These are phyloP conservation scores for Dasyornis broadbenti DNA, from an alignment of 2,113 vertebrate genomes.

Conservation along the genomic window DNA sequence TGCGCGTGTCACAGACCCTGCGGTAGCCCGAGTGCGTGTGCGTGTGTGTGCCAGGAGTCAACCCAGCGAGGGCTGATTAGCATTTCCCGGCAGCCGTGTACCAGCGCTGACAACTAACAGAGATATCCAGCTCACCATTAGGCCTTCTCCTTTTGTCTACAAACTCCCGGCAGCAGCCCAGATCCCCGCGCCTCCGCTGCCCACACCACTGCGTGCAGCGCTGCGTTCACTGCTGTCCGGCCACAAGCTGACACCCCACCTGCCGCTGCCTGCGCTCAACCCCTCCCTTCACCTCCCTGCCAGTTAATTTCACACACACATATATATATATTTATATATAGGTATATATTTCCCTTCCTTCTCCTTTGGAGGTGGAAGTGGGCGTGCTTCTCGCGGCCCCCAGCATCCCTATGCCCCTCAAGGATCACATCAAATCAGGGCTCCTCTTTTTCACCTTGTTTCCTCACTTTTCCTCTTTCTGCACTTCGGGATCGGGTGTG, in stretches of 20 bases:
- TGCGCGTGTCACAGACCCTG: neutral
- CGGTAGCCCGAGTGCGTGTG: neutral
- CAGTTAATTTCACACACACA: neutral
- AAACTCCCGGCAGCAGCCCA: conserved; percentile 16
- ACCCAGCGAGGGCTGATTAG: conserved; percentile 77
- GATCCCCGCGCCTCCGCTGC: neutral
- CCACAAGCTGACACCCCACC: neutral
- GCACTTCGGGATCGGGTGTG: neutral
- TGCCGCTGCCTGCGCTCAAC: neutral
- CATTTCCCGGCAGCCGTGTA: conserved; percentile 87
- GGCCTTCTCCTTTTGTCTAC: conserved; percentile 82
- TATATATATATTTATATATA: neutral
- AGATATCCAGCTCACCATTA: conserved; percentile 87
- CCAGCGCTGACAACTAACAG: conserved; percentile 92
- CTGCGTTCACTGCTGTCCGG: neutral
- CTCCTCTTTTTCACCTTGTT: neutral
- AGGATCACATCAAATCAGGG: neutral
- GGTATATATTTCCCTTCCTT: neutral
- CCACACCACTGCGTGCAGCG: neutral
- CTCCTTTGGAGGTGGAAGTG: neutral
- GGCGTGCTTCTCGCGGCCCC: rapidly evolving
- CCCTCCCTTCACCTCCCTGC: rapidly evolving
- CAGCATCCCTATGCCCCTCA: too few relatives aligned
- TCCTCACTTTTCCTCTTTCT: neutral
- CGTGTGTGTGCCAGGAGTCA: neutral